phyloP scores from a whole-genome alignment of 2,113 vertebrate species.

The Lepidothrix coronata region DNA sequence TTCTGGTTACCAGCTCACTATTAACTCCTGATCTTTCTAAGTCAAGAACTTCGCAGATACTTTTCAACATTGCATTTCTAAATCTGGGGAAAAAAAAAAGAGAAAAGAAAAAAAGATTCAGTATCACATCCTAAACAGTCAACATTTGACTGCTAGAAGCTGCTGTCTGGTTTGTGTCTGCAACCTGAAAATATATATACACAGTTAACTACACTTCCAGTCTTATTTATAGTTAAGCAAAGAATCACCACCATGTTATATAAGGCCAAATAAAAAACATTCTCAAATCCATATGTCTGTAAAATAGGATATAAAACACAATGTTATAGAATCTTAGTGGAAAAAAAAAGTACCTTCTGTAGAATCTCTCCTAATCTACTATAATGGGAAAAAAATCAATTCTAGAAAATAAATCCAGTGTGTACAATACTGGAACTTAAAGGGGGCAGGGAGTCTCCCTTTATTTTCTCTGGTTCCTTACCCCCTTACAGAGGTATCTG shows the following conservation, averaged over 20 bases:
- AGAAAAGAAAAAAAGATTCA: neutral
- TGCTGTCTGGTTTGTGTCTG: neutral
- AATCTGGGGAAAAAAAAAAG: slow-evolving; percentile 45
- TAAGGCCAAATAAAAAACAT: neutral
- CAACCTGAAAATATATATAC: neutral
- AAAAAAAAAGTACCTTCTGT: neutral
- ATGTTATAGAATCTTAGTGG: neutral
- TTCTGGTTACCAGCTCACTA: slow-evolving; percentile 86
- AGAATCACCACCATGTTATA: neutral
- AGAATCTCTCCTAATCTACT: neutral
- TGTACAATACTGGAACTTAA: neutral
- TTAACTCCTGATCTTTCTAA: slow-evolving; percentile 93
- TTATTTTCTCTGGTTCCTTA: neutral
- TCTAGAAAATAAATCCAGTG: neutral
- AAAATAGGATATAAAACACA: neutral
- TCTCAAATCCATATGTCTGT: neutral
- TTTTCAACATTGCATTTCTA: slow-evolving; percentile 84
- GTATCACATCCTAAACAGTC: neutral
- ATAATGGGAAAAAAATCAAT: neutral
- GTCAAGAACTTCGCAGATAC: slow-evolving; percentile 89
- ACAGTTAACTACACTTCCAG: neutral
- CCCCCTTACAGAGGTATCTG: neutral
- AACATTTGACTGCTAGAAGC: neutral
- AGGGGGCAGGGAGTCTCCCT: neutral
- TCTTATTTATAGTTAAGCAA: neutral